These are phyloP conservation scores for Lordiphosa andalusiaca DNA, from an alignment of 2,888 invertebrate species.

Conservation along the genomic window DNA sequence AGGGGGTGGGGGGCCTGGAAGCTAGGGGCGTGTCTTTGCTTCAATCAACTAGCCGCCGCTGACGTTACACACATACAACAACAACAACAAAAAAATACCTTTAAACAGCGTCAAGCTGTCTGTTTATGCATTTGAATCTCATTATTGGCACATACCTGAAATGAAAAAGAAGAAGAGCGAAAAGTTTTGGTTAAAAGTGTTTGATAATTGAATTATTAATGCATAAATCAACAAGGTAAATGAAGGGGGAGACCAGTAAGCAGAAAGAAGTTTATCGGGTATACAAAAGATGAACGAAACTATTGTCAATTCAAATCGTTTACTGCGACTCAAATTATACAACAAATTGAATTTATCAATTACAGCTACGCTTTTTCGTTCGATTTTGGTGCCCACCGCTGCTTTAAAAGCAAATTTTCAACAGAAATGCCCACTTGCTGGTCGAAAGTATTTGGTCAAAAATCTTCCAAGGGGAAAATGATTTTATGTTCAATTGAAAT, in stretches of 20 bases:
- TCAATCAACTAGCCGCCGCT: conserved; percentile 11
- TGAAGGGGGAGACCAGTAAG: not conserved
- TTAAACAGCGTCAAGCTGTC: conserved; percentile 59
- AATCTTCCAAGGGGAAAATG: too few relatives aligned
- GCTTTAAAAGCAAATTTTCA: too few relatives aligned
- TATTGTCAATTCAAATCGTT: too few relatives aligned
- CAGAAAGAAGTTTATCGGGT: too few relatives aligned
- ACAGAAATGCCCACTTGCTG: too few relatives aligned
- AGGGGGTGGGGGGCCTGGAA: conserved; percentile 13
- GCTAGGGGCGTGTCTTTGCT: conserved; percentile 7
- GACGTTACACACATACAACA: not conserved
- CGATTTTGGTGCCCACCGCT: too few relatives aligned
- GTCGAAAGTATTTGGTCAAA: too few relatives aligned
- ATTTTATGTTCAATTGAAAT: too few relatives aligned
- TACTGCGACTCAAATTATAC: too few relatives aligned
- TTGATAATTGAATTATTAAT: conserved; percentile 63
- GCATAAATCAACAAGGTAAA: conserved; percentile 53
- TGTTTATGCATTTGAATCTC: conserved; percentile 51
- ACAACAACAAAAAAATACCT: conserved; percentile 10
- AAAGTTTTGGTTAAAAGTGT: conserved; percentile 19
- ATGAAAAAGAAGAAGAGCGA: conserved; percentile 23
- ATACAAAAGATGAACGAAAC: too few relatives aligned
- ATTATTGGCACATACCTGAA: conserved; percentile 56
- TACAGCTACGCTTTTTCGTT: too few relatives aligned
- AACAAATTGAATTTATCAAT: too few relatives aligned